Evolutionary conservation across 1,140 invertebrate species (phyloP), one percentile per base, ranked within the genome.

Genomic region (Colletes latitarsis): DNA sequence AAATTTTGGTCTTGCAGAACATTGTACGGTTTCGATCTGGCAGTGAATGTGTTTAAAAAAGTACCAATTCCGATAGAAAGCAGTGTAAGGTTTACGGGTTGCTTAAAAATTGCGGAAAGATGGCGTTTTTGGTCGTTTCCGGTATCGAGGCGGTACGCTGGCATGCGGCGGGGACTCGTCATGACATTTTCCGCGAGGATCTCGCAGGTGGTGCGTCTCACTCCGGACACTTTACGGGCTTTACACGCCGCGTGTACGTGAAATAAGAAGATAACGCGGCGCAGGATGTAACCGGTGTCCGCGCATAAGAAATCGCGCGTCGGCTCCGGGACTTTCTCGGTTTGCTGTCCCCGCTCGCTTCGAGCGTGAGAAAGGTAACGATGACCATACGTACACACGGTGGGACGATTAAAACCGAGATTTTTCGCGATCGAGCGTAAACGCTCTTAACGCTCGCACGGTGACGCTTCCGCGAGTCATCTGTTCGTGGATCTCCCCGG

Each of bases 291-390:
- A 77, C 76, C 60, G 70, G 74, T 80, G 73, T 49, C 49, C 52
- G 81, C 49, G 84, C 74, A 76, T 77, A 82, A 78, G 80, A 82
- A 85, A 86, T 82, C 70, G 66, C 73, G 57, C 84, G 30, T 77
- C 84, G 82, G 82, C 82, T 82, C 43, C 85, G 86, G 82, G 68
- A 90, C 89, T 90, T 89, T 90, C 89, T 88, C 89, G 83, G 77
- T 87, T 74, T 49, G 84, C 88, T 89, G 73, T 81, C 82, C 55
- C 43, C 43, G 49, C 55, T 58, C 46, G 75, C 55, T 21, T 15
- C 55, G 70, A 86, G 81, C 77, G 83, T 85, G 84, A 84, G 84
- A 85, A 84, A 85, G 83, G 69, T 68, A 81, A 77, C 83, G 79
- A 80, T 85, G 78, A 85, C 79, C 84, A 84, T 82, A 76, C 63